phyloP scores from a whole-genome alignment of 1,140 invertebrate genomes.

The Alviniconcha marisindica region DNA sequence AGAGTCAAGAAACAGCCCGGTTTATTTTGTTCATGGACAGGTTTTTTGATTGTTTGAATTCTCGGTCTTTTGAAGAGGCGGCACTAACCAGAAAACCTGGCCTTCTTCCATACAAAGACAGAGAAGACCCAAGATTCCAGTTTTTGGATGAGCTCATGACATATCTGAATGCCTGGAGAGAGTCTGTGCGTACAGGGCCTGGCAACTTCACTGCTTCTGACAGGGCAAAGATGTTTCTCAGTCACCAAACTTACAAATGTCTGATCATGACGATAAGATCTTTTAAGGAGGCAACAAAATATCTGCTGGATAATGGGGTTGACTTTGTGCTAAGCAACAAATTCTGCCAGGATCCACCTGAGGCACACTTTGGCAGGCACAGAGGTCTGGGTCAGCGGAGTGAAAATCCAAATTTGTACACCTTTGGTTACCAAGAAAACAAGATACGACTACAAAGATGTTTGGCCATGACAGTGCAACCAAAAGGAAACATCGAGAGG shows the following conservation, averaged over 20 bases:
- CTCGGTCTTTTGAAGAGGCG: background rate
- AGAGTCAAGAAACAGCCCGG: background rate
- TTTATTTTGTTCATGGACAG: conserved; percentile 22
- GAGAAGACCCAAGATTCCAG: background rate
- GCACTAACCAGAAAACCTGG: background rate
- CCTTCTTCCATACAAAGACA: background rate
- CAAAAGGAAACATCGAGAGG: background rate
- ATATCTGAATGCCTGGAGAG: conserved; percentile 5
- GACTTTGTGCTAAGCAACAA: conserved; percentile 21
- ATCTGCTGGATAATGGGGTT: conserved; percentile 8
- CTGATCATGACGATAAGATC: background rate
- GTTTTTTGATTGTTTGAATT: conserved; percentile 37
- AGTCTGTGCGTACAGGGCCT: background rate
- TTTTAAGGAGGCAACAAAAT: background rate
- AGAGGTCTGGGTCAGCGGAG: background rate
- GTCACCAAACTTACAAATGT: conserved; percentile 30
- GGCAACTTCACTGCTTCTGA: background rate
- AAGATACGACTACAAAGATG: conserved; percentile 3
- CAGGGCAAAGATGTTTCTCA: conserved; percentile 16
- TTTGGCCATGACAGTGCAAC: conserved; percentile 4
- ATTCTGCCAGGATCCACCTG: conserved; percentile 25
- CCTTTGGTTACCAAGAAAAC: conserved; percentile 26
- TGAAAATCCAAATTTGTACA: conserved; percentile 18
- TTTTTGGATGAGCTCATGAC: background rate
- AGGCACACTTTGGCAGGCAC: conserved; percentile 14